phyloP scores from a whole-genome alignment of 2,888 invertebrate species.

The Neelides folsomi region DNA sequence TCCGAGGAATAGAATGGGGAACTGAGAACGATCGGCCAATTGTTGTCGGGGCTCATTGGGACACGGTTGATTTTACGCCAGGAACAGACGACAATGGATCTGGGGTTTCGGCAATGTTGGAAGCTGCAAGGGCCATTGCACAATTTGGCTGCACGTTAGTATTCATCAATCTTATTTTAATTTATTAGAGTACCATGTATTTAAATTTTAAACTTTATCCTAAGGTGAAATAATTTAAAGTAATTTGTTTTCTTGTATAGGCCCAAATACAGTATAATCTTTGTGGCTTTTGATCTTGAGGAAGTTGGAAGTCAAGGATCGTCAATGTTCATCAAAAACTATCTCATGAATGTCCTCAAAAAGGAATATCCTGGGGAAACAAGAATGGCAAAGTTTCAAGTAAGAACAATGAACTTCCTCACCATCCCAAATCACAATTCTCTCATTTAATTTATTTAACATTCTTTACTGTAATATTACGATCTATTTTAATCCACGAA shows the following conservation, averaged over 20 bases:
- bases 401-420: slow-evolving; percentile 2
- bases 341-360: slow-evolving; percentile 32
- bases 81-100: slow-evolving; percentile 37
- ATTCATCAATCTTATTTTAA: not conserved
- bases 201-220: not conserved
- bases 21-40: slow-evolving; percentile 35
- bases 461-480: slow-evolving; percentile 13
- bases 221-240: not conserved
- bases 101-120: slow-evolving; percentile 36
- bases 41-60: slow-evolving; percentile 37
- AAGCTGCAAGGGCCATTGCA: slow-evolving; percentile 34
- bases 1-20: slow-evolving; percentile 35
- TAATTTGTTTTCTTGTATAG: slow-evolving; percentile 11
- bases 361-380: slow-evolving; percentile 19
- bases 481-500: slow-evolving; percentile 6
- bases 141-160: slow-evolving; percentile 30
- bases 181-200: slow-evolving; percentile 1
- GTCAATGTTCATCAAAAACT: slow-evolving; percentile 35
- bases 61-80: slow-evolving; percentile 35
- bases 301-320: slow-evolving; percentile 36
- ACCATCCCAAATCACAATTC: not conserved
- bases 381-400: slow-evolving; percentile 25
- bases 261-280: slow-evolving; percentile 35
- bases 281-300: slow-evolving; percentile 38
- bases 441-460: slow-evolving; percentile 10